These are phyloP conservation scores for Drosophila falleni DNA, from an alignment of 2,888 invertebrate species.

Conservation along the genomic window DNA sequence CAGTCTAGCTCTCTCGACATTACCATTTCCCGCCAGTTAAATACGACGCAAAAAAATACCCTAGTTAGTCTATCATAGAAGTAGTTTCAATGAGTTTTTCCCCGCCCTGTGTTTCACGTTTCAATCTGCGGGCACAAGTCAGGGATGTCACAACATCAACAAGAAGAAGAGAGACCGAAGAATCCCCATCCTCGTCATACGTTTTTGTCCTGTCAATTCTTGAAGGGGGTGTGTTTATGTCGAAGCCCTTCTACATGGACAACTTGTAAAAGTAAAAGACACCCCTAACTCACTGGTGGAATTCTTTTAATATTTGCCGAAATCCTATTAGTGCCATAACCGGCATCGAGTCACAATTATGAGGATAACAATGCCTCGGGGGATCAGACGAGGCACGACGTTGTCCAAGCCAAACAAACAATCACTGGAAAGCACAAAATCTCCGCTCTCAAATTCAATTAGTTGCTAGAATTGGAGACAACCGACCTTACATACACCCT, in stretches of 20 bases:
- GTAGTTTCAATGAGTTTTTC: slow-evolving; percentile 19
- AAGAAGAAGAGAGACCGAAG: slow-evolving; percentile 10
- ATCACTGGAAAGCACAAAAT: slow-evolving; percentile 60
- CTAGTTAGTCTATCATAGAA: not conserved
- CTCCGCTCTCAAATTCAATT: slow-evolving; percentile 53
- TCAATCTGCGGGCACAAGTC: slow-evolving; percentile 36
- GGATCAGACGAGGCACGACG: slow-evolving; percentile 33
- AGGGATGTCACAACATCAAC: slow-evolving; percentile 51
- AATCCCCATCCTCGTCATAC: slow-evolving; percentile 36
- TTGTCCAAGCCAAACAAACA: slow-evolving; percentile 27
- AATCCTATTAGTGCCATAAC: slow-evolving; percentile 80
- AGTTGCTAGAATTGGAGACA: slow-evolving; percentile 14
- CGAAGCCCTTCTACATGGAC: slow-evolving; percentile 13
- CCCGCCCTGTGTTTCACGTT: not conserved
- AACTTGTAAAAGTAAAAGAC: slow-evolving; percentile 19
- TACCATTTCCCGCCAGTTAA: not conserved
- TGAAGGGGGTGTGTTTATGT: slow-evolving; percentile 40
- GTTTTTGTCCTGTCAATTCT: slow-evolving; percentile 42
- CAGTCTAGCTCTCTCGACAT: not conserved
- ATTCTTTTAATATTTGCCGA: slow-evolving; percentile 66
- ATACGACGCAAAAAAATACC: slow-evolving; percentile 31
- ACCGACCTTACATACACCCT: not conserved
- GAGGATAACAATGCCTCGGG: slow-evolving; percentile 56
- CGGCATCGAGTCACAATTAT: slow-evolving; percentile 48
- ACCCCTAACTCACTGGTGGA: slow-evolving; percentile 59